Percentiles rank a stretch among this genome's conserved stretches.
Conservation (phyloP, 2,113 vertebrate genomes). For the Vireo altiloquus region DNA sequence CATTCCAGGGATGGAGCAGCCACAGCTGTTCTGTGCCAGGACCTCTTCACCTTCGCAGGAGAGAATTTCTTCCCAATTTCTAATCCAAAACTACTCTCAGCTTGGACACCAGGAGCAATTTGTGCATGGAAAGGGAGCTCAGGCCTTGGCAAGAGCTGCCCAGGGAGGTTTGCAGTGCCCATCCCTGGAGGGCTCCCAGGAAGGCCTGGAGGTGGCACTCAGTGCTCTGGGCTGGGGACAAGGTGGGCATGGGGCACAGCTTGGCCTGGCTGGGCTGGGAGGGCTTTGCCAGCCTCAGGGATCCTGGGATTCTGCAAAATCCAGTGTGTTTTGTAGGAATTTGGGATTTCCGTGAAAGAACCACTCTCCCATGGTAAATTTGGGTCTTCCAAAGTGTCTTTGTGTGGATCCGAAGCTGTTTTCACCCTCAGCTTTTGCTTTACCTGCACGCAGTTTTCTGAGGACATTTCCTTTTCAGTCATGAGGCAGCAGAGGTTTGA, state of each 20-base stretch:
- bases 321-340: rapidly evolving
- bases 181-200: not conserved
- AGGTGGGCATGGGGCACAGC: not conserved
- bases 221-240: not conserved
- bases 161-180: not conserved
- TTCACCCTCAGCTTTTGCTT: not conserved
- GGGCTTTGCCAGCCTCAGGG: not conserved
- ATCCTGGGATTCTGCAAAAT: not conserved
- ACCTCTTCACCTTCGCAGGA: not conserved
- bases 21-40: not conserved
- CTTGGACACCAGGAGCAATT: not conserved
- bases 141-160: not conserved
- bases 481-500: not conserved
- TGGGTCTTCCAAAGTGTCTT: not conserved
- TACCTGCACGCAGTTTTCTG: not conserved
- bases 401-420: not conserved
- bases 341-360: not conserved
- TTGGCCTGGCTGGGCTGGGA: rapidly evolving
- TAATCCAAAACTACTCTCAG: not conserved
- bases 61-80: not conserved
- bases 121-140: not conserved
- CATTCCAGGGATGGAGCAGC: not conserved
- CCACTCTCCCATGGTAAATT: rapidly evolving
- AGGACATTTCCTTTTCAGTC: not conserved
- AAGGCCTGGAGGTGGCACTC: not conserved